Evolutionary conservation across 2,888 invertebrate genomes (phyloP).

Genomic region (Catocala nupta): DNA sequence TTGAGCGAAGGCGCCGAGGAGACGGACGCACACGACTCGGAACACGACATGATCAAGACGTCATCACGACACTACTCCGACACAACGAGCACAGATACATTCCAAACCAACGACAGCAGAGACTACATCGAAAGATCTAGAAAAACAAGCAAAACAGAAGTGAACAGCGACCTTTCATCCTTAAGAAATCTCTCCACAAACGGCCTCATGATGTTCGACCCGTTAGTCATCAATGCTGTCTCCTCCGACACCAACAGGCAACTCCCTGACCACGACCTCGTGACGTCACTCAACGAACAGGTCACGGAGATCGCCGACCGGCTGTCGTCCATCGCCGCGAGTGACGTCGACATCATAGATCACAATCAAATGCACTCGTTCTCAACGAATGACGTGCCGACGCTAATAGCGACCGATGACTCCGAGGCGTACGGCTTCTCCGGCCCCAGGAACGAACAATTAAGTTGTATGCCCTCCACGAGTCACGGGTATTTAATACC

Average conservation of each 20-base stretch:
- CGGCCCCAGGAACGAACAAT: conserved; percentile 75
- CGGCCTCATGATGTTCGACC: conserved; percentile 84
- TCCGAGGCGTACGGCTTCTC: conserved; percentile 63
- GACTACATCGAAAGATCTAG: conserved; percentile 59
- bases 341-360: conserved; percentile 73
- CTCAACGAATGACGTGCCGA: conserved; percentile 80
- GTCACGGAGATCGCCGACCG: conserved; percentile 84
- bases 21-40: conserved; percentile 57
- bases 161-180: conserved; percentile 70
- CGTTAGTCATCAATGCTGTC: conserved; percentile 78
- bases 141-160: conserved; percentile 76
- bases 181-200: conserved; percentile 81
- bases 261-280: conserved; percentile 79
- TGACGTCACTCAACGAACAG: conserved; percentile 83
- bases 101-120: conserved; percentile 68
- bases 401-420: conserved; percentile 70
- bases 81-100: conserved; percentile 70
- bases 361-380: conserved; percentile 75
- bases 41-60: conserved; percentile 44
- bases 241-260: conserved; percentile 71
- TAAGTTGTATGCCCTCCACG: conserved; percentile 88
- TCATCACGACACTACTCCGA: conserved; percentile 55
- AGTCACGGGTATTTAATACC: conserved; percentile 89
- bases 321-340: conserved; percentile 76
- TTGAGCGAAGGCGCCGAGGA: conserved; percentile 65